Percentiles rank a stretch among this genome's conserved stretches.
These are phyloP conservation scores for Glareola pratincola DNA, from an alignment of 2,113 vertebrate genomes.

Conservation along the genomic window DNA sequence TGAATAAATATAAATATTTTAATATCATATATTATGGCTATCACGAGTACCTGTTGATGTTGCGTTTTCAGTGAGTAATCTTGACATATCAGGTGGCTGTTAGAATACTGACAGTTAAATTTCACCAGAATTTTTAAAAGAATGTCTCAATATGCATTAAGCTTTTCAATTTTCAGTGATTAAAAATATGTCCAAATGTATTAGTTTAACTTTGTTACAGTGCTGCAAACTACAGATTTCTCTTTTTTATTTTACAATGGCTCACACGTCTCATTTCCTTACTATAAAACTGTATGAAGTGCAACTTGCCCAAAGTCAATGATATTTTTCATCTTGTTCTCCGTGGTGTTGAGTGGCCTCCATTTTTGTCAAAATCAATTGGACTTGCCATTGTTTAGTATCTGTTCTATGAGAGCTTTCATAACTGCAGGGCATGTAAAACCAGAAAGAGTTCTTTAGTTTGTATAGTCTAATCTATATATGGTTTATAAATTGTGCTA, in stretches of 20 bases:
- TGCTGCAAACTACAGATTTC: not conserved
- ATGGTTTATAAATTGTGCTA: not conserved
- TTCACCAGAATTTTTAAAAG: not conserved
- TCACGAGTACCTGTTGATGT: not conserved
- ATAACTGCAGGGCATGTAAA: not conserved
- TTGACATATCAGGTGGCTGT: not conserved
- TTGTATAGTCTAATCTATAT: not conserved
- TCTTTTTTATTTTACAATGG: not conserved
- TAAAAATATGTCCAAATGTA: not conserved
- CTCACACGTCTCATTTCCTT: not conserved
- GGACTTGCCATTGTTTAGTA: not conserved
- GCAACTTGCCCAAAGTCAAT: rapidly evolving
- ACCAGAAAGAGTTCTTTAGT: not conserved
- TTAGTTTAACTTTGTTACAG: not conserved
- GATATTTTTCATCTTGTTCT: not conserved
- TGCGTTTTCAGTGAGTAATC: not conserved
- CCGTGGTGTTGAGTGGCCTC: not conserved
- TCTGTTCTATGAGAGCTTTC: not conserved
- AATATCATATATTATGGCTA: not conserved
- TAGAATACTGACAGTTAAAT: not conserved
- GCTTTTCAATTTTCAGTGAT: not conserved
- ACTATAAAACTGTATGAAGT: not conserved
- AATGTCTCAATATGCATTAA: not conserved
- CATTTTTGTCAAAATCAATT: not conserved
- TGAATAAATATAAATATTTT: not conserved